phyloP scores from a whole-genome alignment of 2,113 vertebrate genomes.

The Taxidea taxus region DNA sequence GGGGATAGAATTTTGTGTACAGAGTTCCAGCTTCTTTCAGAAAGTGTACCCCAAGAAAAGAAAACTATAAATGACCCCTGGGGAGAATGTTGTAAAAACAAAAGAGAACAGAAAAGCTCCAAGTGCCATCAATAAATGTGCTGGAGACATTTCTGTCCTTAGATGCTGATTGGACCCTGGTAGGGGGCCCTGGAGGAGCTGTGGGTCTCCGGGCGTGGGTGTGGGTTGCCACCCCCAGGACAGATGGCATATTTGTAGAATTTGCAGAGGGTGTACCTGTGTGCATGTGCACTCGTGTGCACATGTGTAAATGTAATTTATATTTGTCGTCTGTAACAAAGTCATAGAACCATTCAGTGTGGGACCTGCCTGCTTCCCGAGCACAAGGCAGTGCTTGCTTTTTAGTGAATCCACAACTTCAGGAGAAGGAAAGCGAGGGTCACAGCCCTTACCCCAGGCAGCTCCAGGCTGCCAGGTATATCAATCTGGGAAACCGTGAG shows the following conservation, averaged over 20 bases:
- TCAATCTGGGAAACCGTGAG: background rate
- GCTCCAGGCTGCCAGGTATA: slow-evolving; percentile 16
- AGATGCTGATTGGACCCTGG: background rate
- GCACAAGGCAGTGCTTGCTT: background rate
- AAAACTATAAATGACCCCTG: background rate
- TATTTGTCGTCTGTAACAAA: slow-evolving; percentile 15
- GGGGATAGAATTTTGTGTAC: slow-evolving; percentile 19
- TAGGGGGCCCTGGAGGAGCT: background rate
- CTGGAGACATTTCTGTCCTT: background rate
- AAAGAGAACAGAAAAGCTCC: background rate
- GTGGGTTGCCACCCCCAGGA: background rate
- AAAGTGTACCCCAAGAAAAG: background rate
- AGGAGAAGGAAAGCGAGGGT: slow-evolving; percentile 27
- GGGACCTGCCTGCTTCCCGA: background rate
- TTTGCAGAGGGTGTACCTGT: background rate
- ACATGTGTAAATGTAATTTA: background rate
- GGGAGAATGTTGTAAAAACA: background rate
- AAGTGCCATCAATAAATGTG: background rate
- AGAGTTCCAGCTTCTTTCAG: background rate
- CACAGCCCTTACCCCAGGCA: slow-evolving; percentile 17
- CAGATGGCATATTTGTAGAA: background rate
- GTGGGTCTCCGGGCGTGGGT: background rate
- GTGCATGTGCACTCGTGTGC: background rate
- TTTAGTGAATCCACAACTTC: slow-evolving; percentile 47
- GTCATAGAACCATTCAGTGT: slow-evolving; percentile 16